Base-by-base conservation (phyloP, 2,797 vertebrate genomes). In the Cuculus canorus region DNA sequence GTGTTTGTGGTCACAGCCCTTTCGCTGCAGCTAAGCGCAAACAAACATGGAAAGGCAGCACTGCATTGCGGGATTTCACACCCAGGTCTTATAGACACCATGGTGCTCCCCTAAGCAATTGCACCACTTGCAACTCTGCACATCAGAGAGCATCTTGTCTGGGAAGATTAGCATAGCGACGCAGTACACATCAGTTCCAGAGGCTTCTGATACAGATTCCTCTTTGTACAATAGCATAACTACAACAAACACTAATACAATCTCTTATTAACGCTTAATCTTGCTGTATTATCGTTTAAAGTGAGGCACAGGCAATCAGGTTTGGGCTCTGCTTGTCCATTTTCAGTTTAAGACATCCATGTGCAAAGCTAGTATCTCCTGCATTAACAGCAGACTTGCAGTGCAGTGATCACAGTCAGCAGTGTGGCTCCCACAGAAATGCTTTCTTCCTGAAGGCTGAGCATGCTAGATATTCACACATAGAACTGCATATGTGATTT, bases 21-120 rank as follows among this genome's bases (percentile, higher is more conserved):
- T 19, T 5, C 45, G 24, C 7, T 2, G 0, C 33, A 9, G 35
- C 35, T 48, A 24, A 25, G 68, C 1, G 25, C 0, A 2, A 66
- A 25, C 7, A 45, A 24, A 25, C 17, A 3, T 9, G 0, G 8
- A 28, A 16, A 35, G 27, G 77, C 15, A 32, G n/a, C 47, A 7
- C 0, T 7, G 39, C 1, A 8, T 17, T 14, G 35, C 5, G 3
- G 17, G n/a, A 21, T 32, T n/a, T 56, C 47, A 45, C 65, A 24
- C 35, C 17, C 2, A 1, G 24, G 10, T 32, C 53, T 18, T 27
- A 22, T 0, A 32, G 53, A 35, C 35, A 24, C 69, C 59, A 7
- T 5, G 10, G 41, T 2, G 28, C 0, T 2, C 50, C 33, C 30
- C 35, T 27, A 6, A 32, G 21, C 48, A 48, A n/a, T 1, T 4